Evolutionary conservation across 2,888 invertebrate species (phyloP).

Genomic region (Nectonema munidae): DNA sequence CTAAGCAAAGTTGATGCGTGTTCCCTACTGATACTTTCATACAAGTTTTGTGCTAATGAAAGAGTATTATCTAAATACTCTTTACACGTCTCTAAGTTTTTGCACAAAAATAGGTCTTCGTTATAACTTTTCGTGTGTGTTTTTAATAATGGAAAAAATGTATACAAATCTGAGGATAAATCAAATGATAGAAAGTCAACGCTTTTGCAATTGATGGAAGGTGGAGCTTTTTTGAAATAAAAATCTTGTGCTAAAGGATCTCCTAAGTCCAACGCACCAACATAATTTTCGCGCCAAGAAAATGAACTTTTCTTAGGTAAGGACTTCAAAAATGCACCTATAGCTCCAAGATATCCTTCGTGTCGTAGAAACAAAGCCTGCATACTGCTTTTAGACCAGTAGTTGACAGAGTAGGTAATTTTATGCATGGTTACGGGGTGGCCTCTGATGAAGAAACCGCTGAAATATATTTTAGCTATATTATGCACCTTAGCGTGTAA

Average conservation of each 20-base stretch:
- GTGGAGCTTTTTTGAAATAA: constrained; percentile 17
- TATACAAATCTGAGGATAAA: not conserved
- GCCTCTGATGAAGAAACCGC: constrained; percentile 36
- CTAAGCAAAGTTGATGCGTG: no score
- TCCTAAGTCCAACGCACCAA: constrained; percentile 32
- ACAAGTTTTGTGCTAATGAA: no score
- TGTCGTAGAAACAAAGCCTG: constrained; percentile 35
- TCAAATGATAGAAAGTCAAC: not conserved
- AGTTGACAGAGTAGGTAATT: constrained; percentile 34
- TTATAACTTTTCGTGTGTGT: no score
- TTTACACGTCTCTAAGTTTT: no score
- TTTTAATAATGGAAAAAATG: no score
- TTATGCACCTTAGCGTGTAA: constrained; percentile 34
- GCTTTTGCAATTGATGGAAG: constrained; percentile 14
- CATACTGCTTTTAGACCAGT: constrained; percentile 34
- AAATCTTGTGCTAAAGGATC: constrained; percentile 21
- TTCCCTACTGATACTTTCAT: no score
- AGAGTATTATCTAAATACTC: no score
- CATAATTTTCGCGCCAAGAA: constrained; percentile 37
- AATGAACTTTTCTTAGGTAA: constrained; percentile 24
- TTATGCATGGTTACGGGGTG: constrained; percentile 37
- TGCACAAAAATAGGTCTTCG: no score
- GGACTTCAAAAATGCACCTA: constrained; percentile 34
- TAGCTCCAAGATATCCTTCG: constrained; percentile 37
- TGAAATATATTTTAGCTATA: constrained; percentile 33